These are phyloP conservation scores for Apamea crenata DNA, from an alignment of 2,888 invertebrate genomes.

Conservation along the genomic window DNA sequence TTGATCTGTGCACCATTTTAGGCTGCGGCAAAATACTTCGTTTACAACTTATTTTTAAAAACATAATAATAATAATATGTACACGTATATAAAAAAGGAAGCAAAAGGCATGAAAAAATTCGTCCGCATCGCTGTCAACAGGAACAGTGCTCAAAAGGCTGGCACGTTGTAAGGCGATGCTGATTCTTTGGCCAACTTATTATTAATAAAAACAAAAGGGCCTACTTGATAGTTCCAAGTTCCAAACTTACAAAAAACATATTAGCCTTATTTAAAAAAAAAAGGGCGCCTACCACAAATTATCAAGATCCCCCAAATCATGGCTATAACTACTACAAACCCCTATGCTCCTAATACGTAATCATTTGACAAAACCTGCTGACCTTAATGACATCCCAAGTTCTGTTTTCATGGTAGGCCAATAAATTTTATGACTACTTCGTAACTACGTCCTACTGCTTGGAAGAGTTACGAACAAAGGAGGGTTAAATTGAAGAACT, in stretches of 20 bases:
- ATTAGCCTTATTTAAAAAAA: neutral
- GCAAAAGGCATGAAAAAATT: too few relatives aligned
- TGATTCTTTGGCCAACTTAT: neutral
- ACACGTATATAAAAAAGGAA: too few relatives aligned
- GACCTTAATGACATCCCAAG: conserved; percentile 52
- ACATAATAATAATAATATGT: too few relatives aligned
- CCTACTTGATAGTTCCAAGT: neutral
- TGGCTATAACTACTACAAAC: neutral
- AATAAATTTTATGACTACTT: conserved; percentile 33
- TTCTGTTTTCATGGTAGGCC: conserved; percentile 41
- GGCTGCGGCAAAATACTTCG: too few relatives aligned
- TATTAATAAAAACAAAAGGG: conserved; percentile 2
- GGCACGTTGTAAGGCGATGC: too few relatives aligned
- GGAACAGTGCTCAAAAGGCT: too few relatives aligned
- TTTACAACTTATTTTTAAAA: too few relatives aligned
- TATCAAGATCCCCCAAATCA: conserved; percentile 14
- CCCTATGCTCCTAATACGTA: conserved; percentile 1
- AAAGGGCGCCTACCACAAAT: neutral
- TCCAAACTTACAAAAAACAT: neutral
- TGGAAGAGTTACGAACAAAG: conserved; percentile 44
- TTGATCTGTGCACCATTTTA: too few relatives aligned
- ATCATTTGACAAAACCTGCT: conserved; percentile 22
- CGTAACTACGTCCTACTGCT: conserved; percentile 20
- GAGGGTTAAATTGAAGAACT: conserved; percentile 17
- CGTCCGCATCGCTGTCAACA: too few relatives aligned